Evolutionary conservation across 2,888 invertebrate genomes (phyloP).

Genomic region (Apodemia hepburni): DNA sequence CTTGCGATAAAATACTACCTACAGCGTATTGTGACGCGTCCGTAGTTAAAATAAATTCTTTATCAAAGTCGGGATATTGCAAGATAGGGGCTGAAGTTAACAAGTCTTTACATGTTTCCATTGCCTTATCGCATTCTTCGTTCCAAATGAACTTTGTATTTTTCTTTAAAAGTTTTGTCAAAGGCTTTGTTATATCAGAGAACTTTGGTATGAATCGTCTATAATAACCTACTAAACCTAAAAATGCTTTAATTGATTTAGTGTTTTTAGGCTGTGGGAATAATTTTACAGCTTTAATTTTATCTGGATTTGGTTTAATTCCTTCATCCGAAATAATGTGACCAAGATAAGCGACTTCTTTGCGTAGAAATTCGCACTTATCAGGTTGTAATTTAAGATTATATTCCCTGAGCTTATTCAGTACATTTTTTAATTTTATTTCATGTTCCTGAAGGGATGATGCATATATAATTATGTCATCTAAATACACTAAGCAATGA

Average conservation of each 20-base stretch:
- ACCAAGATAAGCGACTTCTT: neutral
- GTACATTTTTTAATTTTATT: neutral
- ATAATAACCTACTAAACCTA: neutral
- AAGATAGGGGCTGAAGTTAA: constrained; percentile 14
- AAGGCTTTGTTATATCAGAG: constrained; percentile 7
- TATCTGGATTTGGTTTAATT: neutral
- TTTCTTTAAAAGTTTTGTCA: constrained; percentile 8
- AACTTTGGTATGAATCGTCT: neutral
- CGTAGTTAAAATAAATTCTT: no score
- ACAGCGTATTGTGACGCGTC: constrained; percentile 4
- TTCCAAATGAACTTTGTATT: constrained; percentile 11
- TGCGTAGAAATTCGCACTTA: no score
- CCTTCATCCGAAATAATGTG: neutral
- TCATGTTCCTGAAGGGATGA: constrained; percentile 10
- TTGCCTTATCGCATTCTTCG: neutral
- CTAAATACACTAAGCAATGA: constrained; percentile 1
- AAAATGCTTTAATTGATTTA: neutral
- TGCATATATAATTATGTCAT: constrained; percentile 4
- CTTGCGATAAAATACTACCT: constrained; percentile 12
- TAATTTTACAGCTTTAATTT: neutral
- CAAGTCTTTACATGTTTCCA: constrained; percentile 9
- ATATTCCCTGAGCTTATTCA: neutral
- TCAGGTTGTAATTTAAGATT: neutral
- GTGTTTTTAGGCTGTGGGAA: neutral
- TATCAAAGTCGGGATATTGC: no score